Base-by-base conservation (phyloP, 2,888 invertebrate genomes). In the Trichopoda pennipes region DNA sequence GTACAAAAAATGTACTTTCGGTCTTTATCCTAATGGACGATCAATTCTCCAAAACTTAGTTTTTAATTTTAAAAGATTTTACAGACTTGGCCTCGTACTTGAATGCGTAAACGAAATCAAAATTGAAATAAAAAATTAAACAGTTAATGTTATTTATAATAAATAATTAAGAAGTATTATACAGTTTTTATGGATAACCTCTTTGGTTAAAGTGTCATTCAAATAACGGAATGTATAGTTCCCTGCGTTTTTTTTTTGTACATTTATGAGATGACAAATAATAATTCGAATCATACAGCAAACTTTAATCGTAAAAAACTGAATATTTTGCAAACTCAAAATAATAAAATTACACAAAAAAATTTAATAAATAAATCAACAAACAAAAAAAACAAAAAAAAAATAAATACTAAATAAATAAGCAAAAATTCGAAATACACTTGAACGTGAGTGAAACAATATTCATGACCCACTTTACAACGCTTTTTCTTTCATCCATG, bases 401-500 rank as follows among this genome's bases (percentile, higher is more conserved):
- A 58, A 66, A 55, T 38, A 38, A 38, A 12, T 38, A 28, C 28
- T 28, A 2, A 7, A 38, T 38, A 60, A 51, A 66, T 58, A 58
- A 68, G 68, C 51, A 61, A 87, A 87, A 87, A 85, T 73, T 87
- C 86, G 86, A 89, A 89, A 88, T 88, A 88, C 87, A 89, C 89
- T 89, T 89, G 88, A 89, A 89, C 88, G 89, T 89, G 89, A 89
- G 89, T 87, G 88, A 88, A 89, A 89, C 88, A 89, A 89, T 88
- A 89, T 88, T 90, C 90, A 89, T 89, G 90, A 90, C 89, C 89
- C 89, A 89, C 89, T 89, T 89, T 88, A 86, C 85, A 87, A 87
- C 88, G 89, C 88, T 89, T 89, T 89, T 89, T 89, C 90, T 90
- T 89, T 90, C 89, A 89, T 88, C 90, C 89, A 87, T 89, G 89